Base-by-base conservation (phyloP, 2,113 vertebrate species). In the Boulengeromyrus knoepffleri region DNA sequence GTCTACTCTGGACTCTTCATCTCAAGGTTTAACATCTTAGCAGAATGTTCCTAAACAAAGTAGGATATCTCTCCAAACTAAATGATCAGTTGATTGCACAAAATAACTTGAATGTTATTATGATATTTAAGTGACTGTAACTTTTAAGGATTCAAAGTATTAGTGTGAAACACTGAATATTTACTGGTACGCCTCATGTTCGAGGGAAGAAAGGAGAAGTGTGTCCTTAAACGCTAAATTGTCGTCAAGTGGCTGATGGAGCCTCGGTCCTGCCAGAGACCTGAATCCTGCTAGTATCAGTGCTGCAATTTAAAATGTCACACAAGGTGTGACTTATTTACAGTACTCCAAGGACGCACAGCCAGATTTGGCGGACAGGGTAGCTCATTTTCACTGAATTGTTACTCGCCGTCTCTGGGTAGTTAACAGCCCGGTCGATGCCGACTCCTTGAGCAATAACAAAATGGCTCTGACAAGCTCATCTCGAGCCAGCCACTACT, bases 381-480 rank as follows among this genome's bases (percentile, higher is more conserved):
- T 93, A 92, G 94, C 92, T 94, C 66, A 5, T 94, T 95, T 96
- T 95, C 96, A 95, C 96, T 87, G 96, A 95, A 93, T 96, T 95
- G 95, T 95, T 88, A 87, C 95, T 88, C 84, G 95, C 94, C 95
- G 94, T 95, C 95, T 96, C 94, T n/a, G 89, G 95, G 95, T 95
- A 95, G 95, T 96, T 96, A 95, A 94, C 94, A 89, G 93, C 90
- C 80, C 91, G 96, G 96, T 97, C 97, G 96, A 97, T 97, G 96
- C 53, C 93, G 70, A 91, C 95, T 96, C 96, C 96, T 96, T 92
- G 94, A 96, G 96, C 96, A 95, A 95, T 95, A 96, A 96, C 96
- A 96, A 96, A 96, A 96, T 93, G 94, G 94, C 96, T 97, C 96
- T 95, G 96, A 96, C 96, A 95, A 93, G 95, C 95, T 96, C 95